Evolutionary conservation across 2,113 vertebrate genomes (phyloP), one percentile per base, ranked within the genome.

Genomic region (Anarrhichthys ocellatus): DNA sequence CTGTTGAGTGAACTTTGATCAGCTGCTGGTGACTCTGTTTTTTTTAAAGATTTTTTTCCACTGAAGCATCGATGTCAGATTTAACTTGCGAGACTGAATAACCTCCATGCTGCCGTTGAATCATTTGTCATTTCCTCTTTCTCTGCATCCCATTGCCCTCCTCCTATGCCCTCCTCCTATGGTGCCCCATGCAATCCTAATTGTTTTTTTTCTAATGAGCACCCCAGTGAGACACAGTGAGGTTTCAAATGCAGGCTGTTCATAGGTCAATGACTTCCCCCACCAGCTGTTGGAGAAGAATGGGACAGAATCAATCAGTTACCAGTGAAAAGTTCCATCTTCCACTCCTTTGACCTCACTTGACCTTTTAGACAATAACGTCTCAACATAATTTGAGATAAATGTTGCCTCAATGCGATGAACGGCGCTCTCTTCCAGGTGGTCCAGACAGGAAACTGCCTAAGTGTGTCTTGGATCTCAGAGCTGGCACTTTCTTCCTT

Each of bases 1-100:
- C 68, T 76, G 66, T 59, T 63, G 38, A 61, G 44, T 92, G 93
- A 91, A 93, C 94, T 93, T 95, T 93, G 92, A 63, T 82, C 92
- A 86, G 86, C 70, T 89, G 85, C 59, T 84, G 71, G 29, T 18
- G 32, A n/a, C 5, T 61, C 5, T 46, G 5, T 34, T 59, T 34
- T 81, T 10, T 15, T 34, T 52, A 14, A 17, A 48, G n/a, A 32
- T 24, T 56, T 56, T 48, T 64, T 83, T 63, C 82, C 81, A 58
- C 56, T 64, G 67, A 11, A 62, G n/a, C 32, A 14, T 14, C 62
- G 17, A 61, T 56, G 67, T 42, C 74, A 68, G n/a, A 44, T 54
- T 56, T 76, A 44, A 64, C 63, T 68, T 70, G 77, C 80, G 82
- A 88, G 42, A 64, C 68, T 76, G 76, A 82, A 70, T 70, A 32